Percentiles rank a stretch among this genome's conserved stretches.
phyloP scores from a whole-genome alignment of 2,888 invertebrate species.

The Acronicta aceris region DNA sequence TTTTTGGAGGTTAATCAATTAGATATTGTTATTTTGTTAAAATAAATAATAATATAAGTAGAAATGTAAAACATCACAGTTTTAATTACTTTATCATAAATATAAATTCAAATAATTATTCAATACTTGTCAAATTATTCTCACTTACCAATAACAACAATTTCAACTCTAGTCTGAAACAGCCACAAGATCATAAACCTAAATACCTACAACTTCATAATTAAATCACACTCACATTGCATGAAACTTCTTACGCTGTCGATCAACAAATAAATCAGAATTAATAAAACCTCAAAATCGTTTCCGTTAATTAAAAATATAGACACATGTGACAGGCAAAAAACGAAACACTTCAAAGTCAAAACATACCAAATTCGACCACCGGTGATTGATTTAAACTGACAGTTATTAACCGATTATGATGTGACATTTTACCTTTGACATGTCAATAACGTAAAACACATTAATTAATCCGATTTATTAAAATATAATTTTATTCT shows the following conservation, averaged over 20 bases:
- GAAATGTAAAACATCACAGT: too few species aligned
- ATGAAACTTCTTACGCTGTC: constrained; percentile 11
- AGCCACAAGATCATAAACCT: constrained; percentile 1
- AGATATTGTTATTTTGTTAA: too few species aligned
- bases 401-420: constrained; percentile 66
- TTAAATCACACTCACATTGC: background rate
- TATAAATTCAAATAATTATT: background rate
- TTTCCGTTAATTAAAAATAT: constrained; percentile 39
- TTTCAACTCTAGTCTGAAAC: too few species aligned
- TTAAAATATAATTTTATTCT: background rate
- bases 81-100: too few species aligned
- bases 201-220: background rate
- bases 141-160: background rate
- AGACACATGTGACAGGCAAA: constrained; percentile 27
- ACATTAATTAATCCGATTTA: constrained; percentile 57
- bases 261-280: constrained; percentile 32
- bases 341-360: constrained; percentile 30
- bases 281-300: constrained; percentile 18
- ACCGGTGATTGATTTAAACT: constrained; percentile 64
- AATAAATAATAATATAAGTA: too few species aligned
- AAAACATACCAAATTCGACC: constrained; percentile 22
- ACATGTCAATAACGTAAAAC: constrained; percentile 64
- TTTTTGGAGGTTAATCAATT: too few species aligned
- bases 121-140: background rate
- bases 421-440: constrained; percentile 51